phyloP scores from a whole-genome alignment of 2,797 vertebrate species.

The Lacerta bilineata region DNA sequence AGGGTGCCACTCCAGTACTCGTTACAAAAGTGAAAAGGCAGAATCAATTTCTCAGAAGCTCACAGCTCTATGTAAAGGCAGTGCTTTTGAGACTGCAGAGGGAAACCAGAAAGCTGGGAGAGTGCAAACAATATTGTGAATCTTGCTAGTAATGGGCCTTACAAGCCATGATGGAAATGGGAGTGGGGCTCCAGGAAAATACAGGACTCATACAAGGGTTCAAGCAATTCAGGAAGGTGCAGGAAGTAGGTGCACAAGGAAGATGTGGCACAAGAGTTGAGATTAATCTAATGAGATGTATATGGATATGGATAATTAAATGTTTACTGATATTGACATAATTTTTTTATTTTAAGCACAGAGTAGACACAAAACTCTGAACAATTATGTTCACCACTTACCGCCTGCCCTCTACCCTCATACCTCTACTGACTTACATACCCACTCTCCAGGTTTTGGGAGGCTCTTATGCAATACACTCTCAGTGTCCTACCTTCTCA shows the following conservation, averaged over 20 bases:
- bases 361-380: too few species aligned
- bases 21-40: slow-evolving; percentile 38
- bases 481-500: background rate
- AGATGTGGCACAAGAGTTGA: background rate
- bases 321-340: background rate
- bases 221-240: background rate
- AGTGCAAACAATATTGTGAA: background rate
- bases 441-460: background rate
- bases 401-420: background rate
- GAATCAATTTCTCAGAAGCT: slow-evolving; percentile 3
- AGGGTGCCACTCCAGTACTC: background rate
- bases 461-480: background rate
- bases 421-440: background rate
- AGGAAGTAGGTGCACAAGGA: background rate
- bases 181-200: background rate
- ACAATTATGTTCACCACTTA: background rate
- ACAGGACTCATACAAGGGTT: background rate
- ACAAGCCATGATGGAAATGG: background rate
- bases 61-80: slow-evolving; percentile 2
- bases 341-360: background rate
- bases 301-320: background rate
- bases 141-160: background rate
- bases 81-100: background rate
- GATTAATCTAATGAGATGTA: background rate
- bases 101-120: background rate